Percentiles rank a stretch among this genome's conserved stretches.
Conservation (phyloP, 2,888 invertebrate genomes). For the Erynnis tages region DNA sequence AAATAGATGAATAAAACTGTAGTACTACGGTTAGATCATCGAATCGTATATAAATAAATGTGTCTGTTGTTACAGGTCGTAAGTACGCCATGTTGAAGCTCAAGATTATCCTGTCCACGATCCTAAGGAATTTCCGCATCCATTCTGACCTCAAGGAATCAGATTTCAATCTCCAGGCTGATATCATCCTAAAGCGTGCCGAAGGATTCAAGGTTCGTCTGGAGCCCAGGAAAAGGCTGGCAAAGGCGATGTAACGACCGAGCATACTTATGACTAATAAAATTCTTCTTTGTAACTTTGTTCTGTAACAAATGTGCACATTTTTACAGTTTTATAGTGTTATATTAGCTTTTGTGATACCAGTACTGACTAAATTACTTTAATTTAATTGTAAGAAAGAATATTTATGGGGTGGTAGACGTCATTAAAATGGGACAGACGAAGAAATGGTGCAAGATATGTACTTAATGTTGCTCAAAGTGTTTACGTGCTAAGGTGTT, state of each 20-base stretch:
- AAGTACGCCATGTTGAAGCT: conserved; percentile 91
- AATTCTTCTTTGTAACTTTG: conserved; percentile 35
- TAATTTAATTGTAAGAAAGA: conserved; percentile 46
- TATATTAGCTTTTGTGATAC: conserved; percentile 49
- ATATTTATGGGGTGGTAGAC: conserved; percentile 59
- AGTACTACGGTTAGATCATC: conserved; percentile 1
- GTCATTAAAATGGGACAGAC: conserved; percentile 40
- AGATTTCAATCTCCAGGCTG: conserved; percentile 87
- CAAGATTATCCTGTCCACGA: conserved; percentile 88
- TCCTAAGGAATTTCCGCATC: conserved; percentile 87
- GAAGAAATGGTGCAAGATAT: conserved; percentile 37
- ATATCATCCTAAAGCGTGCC: conserved; percentile 88
- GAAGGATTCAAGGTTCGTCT: conserved; percentile 89
- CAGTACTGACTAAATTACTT: conserved; percentile 59
- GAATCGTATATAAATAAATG: conserved; percentile 10
- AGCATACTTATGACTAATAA: conserved; percentile 27
- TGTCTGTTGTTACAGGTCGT: conserved; percentile 78
- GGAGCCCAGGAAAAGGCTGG: conserved; percentile 82
- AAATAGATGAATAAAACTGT: not conserved
- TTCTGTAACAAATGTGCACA: conserved; percentile 42
- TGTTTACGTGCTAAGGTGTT: conserved; percentile 38
- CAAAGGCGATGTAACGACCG: conserved; percentile 53
- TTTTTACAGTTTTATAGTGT: conserved; percentile 41
- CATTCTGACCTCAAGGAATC: conserved; percentile 84
- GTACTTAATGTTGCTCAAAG: conserved; percentile 52